Evolutionary conservation across 2,797 vertebrate species (phyloP), one percentile per base, ranked within the genome.

Genomic region (Argentina silus): DNA sequence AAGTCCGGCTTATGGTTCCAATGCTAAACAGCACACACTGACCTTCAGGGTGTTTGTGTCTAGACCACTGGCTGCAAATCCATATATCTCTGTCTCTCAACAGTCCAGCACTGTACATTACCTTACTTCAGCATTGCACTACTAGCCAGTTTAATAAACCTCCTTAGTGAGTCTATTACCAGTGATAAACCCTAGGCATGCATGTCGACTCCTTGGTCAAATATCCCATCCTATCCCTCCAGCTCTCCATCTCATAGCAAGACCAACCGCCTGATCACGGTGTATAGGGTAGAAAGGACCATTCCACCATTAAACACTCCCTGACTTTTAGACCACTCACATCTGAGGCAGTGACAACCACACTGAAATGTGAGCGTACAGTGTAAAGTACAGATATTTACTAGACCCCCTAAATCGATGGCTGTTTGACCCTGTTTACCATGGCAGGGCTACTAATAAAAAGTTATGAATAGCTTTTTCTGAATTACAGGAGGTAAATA

Each of bases 11-110:
- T 59, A 50, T 17, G 11, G 23, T 62, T 61, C 56, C 53, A 62
- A 75, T 77, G 70, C 77, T 70, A 84, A 80, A 56, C 51, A 82
- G 68, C 57, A 81, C 76, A 76, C 57, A 57, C 14, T 78, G 84
- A 87, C 79, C 81, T 85, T 81, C 77, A 67, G 11, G 55, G 21
- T 70, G 59, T 14, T 17, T 27, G 8, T 36, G 45, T 11, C 44
- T 62, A 45, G 45, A 2, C 63, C 45, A 19, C 63, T 15, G 19
- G 23, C 19, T 14, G 47, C 14, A 1, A 50, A 19, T 66, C 1
- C 27, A 36, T 36, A 36, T 36, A 36, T 36, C 27, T 36, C 4
- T 36, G 27, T 36, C 27, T 36, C 27, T 36, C 27, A 36, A 1
- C 27, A 36, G 1, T 36, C 27, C 27, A 36, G 27, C 27, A 36